Evolutionary conservation across 2,888 invertebrate species (phyloP).

Genomic region (Phlogophora meticulosa): DNA sequence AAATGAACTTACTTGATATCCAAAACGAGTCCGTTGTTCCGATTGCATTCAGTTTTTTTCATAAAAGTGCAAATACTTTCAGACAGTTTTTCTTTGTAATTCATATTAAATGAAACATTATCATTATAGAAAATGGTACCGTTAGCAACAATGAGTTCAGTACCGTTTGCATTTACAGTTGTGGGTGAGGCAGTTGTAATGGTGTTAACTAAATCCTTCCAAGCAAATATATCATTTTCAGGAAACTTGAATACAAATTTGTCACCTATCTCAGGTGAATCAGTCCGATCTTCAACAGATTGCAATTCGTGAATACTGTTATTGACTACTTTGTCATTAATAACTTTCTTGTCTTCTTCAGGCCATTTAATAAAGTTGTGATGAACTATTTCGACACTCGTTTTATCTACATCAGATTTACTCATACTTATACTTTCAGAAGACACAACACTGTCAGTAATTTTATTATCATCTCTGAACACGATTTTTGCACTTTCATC

Average conservation of each 20-base stretch:
- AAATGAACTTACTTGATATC: slow-evolving; percentile 58
- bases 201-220: slow-evolving; percentile 32
- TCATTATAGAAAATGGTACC: slow-evolving; percentile 44
- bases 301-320: slow-evolving; percentile 21
- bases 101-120: slow-evolving; percentile 41
- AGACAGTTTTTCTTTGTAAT: slow-evolving; percentile 61
- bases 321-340: slow-evolving; percentile 1
- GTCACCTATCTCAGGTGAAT: slow-evolving; percentile 61
- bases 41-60: slow-evolving; percentile 75
- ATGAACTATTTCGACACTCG: background rate
- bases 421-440: slow-evolving; percentile 26
- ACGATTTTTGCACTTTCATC: slow-evolving; percentile 82
- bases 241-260: slow-evolving; percentile 76
- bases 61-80: slow-evolving; percentile 81
- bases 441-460: slow-evolving; percentile 36
- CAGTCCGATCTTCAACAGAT: slow-evolving; percentile 38
- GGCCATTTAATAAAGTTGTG: slow-evolving; percentile 53
- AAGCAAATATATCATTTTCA: slow-evolving; percentile 54
- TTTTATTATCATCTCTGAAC: slow-evolving; percentile 75
- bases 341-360: slow-evolving; percentile 27
- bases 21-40: slow-evolving; percentile 75
- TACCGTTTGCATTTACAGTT: slow-evolving; percentile 3
- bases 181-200: slow-evolving; percentile 6
- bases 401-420: slow-evolving; percentile 16
- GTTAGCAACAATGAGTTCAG: slow-evolving; percentile 2